These are phyloP conservation scores for Geothlypis trichas DNA, from an alignment of 2,113 vertebrate genomes.

Conservation along the genomic window DNA sequence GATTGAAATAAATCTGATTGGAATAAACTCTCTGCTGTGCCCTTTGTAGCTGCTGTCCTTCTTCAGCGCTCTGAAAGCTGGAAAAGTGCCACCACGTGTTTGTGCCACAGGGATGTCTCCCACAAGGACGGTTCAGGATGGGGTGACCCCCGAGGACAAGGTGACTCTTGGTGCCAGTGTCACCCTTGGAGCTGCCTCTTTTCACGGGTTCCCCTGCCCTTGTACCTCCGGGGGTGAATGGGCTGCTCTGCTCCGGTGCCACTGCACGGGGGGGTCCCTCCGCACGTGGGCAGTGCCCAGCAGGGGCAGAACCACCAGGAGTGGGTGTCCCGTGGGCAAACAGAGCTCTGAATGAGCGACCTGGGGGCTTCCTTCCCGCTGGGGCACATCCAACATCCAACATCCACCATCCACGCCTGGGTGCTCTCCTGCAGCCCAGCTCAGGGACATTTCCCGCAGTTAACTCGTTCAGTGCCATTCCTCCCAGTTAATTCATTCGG, in stretches of 20 bases:
- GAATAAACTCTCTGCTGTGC: neutral
- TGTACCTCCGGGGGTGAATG: constrained; percentile 38
- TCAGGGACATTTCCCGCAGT: neutral
- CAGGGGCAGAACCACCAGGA: constrained; percentile 69
- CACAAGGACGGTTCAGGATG: fast-evolving
- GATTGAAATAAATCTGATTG: neutral
- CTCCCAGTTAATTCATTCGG: neutral
- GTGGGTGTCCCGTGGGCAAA: constrained; percentile 77
- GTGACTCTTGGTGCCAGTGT: fast-evolving
- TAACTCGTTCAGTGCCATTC: neutral
- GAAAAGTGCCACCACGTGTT: neutral
- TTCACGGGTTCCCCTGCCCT: fast-evolving
- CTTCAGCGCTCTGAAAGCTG: neutral
- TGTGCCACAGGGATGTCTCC: neutral
- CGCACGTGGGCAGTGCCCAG: constrained; percentile 70
- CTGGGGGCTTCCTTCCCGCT: neutral
- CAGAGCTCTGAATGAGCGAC: constrained; percentile 76
- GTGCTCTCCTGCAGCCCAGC: neutral
- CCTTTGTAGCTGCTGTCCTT: neutral
- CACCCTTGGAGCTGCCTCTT: neutral
- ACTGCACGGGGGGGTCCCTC: constrained; percentile 64
- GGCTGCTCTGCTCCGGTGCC: constrained; percentile 81
- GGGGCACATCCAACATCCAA: fast-evolving
- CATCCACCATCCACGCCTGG: neutral
- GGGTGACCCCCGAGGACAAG: fast-evolving